phyloP scores from a whole-genome alignment of 2,888 invertebrate species.

The Nasonovia ribisnigri region DNA sequence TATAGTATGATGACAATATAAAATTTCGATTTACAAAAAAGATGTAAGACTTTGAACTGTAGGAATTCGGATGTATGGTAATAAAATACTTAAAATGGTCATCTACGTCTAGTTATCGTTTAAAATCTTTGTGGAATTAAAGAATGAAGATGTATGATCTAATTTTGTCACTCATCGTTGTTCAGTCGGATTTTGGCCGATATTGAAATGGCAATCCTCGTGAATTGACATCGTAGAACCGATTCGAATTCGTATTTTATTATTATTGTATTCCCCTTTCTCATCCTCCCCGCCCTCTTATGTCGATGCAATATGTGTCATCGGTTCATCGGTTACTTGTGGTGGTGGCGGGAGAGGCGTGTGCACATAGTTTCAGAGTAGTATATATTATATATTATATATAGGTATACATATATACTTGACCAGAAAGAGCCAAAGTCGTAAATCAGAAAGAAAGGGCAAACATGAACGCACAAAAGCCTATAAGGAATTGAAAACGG shows the following conservation, averaged over 20 bases:
- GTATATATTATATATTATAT: not conserved
- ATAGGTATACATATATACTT: slow-evolving; percentile 20
- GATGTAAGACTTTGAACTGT: not conserved
- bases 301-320: not conserved
- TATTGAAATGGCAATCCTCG: not conserved
- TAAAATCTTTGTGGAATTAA: not conserved
- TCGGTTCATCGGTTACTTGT: not conserved
- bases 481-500: slow-evolving; percentile 51
- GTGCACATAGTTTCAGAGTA: not conserved
- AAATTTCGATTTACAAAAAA: not conserved
- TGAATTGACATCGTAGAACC: not conserved
- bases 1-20: not conserved
- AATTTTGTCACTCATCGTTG: not conserved
- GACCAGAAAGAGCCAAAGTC: not conserved
- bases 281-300: not conserved
- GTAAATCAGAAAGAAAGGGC: slow-evolving; percentile 45
- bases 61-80: not conserved
- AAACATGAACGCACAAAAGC: slow-evolving; percentile 27
- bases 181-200: not conserved
- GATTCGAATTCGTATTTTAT: not conserved
- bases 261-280: not conserved
- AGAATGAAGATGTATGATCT: not conserved
- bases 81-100: not conserved
- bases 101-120: not conserved
- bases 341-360: not conserved